A percentile compares a stretch with the other conserved stretches of the same genome.
Conservation (phyloP, 1,140 invertebrate genomes). For the Diabrotica virgifera region DNA sequence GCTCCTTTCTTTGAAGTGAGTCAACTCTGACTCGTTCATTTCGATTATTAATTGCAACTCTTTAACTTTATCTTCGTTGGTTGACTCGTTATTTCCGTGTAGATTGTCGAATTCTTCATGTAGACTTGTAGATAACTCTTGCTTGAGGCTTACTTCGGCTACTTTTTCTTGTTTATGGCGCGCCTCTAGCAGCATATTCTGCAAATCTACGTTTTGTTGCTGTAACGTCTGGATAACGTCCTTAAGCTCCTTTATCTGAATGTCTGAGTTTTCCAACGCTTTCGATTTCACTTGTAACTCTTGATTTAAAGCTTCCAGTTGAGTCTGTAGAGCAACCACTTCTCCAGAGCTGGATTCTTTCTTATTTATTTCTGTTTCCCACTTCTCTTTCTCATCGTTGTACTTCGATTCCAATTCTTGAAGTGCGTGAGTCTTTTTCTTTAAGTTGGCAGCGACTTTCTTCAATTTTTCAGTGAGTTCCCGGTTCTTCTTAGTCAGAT, state of each 20-base stretch:
- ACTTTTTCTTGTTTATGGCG: slow-evolving; percentile 29
- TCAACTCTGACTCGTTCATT: slow-evolving; percentile 64
- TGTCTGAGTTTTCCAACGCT: slow-evolving; percentile 36
- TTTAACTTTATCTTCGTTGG: slow-evolving; percentile 61
- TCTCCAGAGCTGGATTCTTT: slow-evolving; percentile 44
- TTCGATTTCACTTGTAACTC: slow-evolving; percentile 38
- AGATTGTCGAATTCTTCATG: slow-evolving; percentile 27
- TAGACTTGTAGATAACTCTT: slow-evolving; percentile 34
- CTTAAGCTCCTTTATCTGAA: slow-evolving; percentile 20
- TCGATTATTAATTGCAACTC: slow-evolving; percentile 71
- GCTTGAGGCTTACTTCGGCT: slow-evolving; percentile 33
- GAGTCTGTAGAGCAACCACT: slow-evolving; percentile 36
- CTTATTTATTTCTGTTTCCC: slow-evolving; percentile 43
- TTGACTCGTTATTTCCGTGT: slow-evolving; percentile 16
- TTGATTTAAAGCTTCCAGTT: slow-evolving; percentile 37
- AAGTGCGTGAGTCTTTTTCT: slow-evolving; percentile 64
- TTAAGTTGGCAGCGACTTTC: slow-evolving; percentile 70
- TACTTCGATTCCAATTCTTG: slow-evolving; percentile 62
- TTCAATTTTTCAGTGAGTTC: slow-evolving; percentile 71
- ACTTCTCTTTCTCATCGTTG: slow-evolving; percentile 42
- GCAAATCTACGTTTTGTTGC: slow-evolving; percentile 27
- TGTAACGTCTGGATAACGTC: slow-evolving; percentile 25
- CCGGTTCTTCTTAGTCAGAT: slow-evolving; percentile 49
- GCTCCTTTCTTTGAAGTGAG: slow-evolving; percentile 59
- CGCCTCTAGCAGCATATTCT: slow-evolving; percentile 28